These are phyloP conservation scores for Lepilemur septentrionalis DNA, from an alignment of 2,797 vertebrate genomes.

Conservation along the genomic window DNA sequence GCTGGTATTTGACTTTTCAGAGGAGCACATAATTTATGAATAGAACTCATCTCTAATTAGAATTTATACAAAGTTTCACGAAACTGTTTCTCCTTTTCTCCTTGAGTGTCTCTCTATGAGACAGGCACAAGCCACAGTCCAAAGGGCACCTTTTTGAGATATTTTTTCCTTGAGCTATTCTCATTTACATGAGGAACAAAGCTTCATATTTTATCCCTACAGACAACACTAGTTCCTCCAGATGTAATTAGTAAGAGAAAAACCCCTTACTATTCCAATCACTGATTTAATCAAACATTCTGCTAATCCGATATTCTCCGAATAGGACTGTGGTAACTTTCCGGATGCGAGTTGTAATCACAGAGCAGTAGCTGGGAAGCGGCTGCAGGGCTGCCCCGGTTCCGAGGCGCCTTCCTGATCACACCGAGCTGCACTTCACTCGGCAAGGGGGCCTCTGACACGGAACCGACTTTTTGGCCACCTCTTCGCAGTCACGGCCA, in stretches of 20 bases:
- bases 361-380: neutral
- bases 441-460: neutral
- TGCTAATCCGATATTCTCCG: constrained; percentile 35
- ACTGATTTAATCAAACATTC: constrained; percentile 63
- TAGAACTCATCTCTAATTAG: constrained; percentile 60
- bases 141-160: constrained; percentile 51
- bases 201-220: neutral
- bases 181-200: constrained; percentile 49
- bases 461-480: too few relatives aligned
- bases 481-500: fast-evolving
- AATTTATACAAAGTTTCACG: constrained; percentile 13
- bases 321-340: constrained; percentile 24
- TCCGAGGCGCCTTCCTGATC: neutral
- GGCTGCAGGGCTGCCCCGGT: neutral
- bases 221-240: constrained; percentile 12
- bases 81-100: neutral
- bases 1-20: constrained; percentile 65
- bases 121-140: constrained; percentile 21
- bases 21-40: constrained; percentile 46
- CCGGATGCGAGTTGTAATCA: neutral
- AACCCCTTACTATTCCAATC: constrained; percentile 28
- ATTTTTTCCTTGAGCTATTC: constrained; percentile 39
- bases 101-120: neutral
- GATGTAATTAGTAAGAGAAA: constrained; percentile 49
- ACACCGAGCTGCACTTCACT: fast-evolving